Base-by-base conservation (phyloP, 2,888 invertebrate genomes). In the Carterocephalus palaemon region DNA sequence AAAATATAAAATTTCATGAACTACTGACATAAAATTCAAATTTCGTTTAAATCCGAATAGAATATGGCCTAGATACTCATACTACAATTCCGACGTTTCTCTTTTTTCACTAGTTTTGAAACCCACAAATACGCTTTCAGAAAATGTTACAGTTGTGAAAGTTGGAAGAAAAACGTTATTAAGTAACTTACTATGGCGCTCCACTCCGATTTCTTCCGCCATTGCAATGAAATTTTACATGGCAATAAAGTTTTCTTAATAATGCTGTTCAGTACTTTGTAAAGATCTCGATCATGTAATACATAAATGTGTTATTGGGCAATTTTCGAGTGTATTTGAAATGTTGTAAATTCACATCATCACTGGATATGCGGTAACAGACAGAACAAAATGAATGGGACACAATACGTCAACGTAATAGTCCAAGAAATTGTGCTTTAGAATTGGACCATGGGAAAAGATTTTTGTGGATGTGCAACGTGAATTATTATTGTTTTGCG, bases 101-200 rank as follows among this genome's bases (percentile, higher is more conserved):
- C 43, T 36, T 43, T 43, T 39, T 43, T 43, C 31, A 12, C 12
- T 16, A 23, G 22, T 36, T 43, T 38, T 43, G 36, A 29, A 29
- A 31, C 16, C 36, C 22, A 10, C 23, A 17, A 10, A 23, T 28
- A 37, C 43, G 43, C 43, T 43, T 43, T 37, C 36, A 43, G 36
- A 37, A 43, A 43, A 43, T 24, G 29, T 43, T 43, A 37, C 43
- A 43, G 43, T 37, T 43, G 43, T 37, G 45, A 45, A 37, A 45
- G 45, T 45, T 31, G 12, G 12, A 37, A 45, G 45, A 45, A 45
- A 45, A 45, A 45, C 31, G 23, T 31, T 37, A 45, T 45, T 45
- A 37, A 37, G 45, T 43, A 37, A 43, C 36, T 37, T 31, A 37
- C 37, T 45, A 37, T 8, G 31, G 17, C 43, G 36, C 29, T 37